Base-by-base conservation (phyloP, 2,797 vertebrate species). In the Margarornis squamiger region DNA sequence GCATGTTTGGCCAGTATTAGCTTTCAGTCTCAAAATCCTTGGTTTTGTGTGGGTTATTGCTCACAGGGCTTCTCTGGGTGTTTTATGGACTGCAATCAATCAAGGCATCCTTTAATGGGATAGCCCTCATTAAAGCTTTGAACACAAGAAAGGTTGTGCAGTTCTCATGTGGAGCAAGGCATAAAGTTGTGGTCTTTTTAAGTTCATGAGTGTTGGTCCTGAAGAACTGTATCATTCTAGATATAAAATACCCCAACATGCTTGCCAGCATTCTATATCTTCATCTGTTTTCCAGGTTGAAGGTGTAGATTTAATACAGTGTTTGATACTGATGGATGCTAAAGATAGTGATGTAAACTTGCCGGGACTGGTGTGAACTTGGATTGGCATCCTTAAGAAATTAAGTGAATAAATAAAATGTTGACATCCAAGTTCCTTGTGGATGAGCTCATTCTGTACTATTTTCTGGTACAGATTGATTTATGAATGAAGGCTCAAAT, bases 381-480 rank as follows among this genome's bases (percentile, higher is more conserved):
- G 27, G 49, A 68, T 75, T 93, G 92, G 85, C 78, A 93, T 89
- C 51, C 55, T 89, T 85, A 68, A 43, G 48, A 73, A 73, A 92
- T 95, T 34, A 87, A 87, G 39, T 30, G 36, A 78, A 91, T 86
- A 97, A 95, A 92, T 90, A 86, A 95, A 89, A 90, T 65, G 72
- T 93, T 96, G 89, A 88, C 85, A 66, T 86, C 72, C 70, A 62
- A 92, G 87, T 96, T 88, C 66, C 26, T 86, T 4, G 2, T 7
- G 51, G 70, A 86, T 96, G 89, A 96, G 89, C 82, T 97, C 93
- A 95, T 88, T 86, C 76, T 81, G 65, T 92, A 19, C 82, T 88
- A 30, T 3, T 77, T 88, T 88, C 68, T 89, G 76, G 58, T 91
- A 84, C 61, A 73, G 91, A 93, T 94, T 94, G 91, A 92, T 96